These are phyloP conservation scores for Melozone crissalis DNA, from an alignment of 2,113 vertebrate genomes.

Conservation along the genomic window DNA sequence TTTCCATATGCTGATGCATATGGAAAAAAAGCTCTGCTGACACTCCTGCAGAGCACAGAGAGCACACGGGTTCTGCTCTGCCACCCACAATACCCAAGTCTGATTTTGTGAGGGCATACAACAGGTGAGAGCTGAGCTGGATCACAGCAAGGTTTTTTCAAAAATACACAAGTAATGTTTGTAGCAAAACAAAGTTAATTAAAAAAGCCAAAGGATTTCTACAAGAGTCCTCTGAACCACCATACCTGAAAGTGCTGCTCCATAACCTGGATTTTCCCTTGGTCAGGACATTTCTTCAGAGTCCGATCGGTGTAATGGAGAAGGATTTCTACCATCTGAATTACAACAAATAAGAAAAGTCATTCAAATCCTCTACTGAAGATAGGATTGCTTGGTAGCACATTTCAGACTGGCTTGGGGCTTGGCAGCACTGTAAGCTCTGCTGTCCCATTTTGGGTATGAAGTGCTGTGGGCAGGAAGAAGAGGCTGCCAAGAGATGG, in stretches of 20 bases:
- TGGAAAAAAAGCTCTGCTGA: background rate
- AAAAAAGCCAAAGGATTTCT: background rate
- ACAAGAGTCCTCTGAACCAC: background rate
- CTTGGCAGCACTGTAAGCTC: background rate
- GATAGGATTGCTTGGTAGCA: background rate
- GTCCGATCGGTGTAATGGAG: constrained; percentile 88
- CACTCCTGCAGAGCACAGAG: background rate
- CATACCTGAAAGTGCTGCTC: constrained; percentile 94
- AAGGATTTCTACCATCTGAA: constrained; percentile 93
- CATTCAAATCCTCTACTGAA: background rate
- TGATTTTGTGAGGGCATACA: background rate
- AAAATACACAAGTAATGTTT: background rate
- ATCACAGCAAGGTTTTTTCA: background rate
- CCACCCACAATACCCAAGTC: background rate
- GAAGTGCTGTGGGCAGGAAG: background rate
- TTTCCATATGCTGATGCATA: background rate
- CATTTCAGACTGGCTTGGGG: background rate
- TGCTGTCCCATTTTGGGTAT: background rate
- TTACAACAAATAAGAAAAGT: background rate
- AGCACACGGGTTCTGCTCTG: background rate
- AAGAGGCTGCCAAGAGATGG: background rate
- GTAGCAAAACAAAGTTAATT: background rate
- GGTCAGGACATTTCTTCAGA: constrained; percentile 93
- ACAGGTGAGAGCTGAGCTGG: background rate
- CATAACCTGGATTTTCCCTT: constrained; percentile 94